These are phyloP conservation scores for Typhlichthys eigenmanni DNA, from an alignment of 2,797 vertebrate genomes.

Conservation along the genomic window DNA sequence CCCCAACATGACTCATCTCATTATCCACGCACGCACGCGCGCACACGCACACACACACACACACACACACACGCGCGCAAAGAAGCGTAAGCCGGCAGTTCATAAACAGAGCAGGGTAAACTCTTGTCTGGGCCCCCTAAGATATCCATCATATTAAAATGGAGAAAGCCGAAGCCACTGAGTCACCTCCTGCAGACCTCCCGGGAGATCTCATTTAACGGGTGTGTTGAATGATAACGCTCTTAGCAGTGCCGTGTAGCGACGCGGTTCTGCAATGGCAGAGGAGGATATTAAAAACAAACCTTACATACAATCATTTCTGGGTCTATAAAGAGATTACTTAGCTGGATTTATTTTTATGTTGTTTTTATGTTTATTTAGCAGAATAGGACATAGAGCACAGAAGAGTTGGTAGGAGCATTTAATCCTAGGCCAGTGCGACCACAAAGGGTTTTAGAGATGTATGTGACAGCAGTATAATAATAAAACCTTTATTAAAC, in stretches of 20 bases:
- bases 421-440: too few relatives aligned
- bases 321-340: too few relatives aligned
- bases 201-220: conserved; percentile 40
- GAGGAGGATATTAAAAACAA: neutral
- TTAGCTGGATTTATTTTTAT: too few relatives aligned
- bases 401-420: too few relatives aligned
- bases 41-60: neutral
- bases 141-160: conserved; percentile 55
- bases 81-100: conserved; percentile 7
- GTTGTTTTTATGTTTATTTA: too few relatives aligned
- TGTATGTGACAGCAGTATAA: too few relatives aligned
- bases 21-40: neutral
- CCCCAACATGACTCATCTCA: conserved; percentile 39
- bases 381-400: too few relatives aligned
- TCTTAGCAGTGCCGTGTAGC: conserved; percentile 1
- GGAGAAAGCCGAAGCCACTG: conserved; percentile 37
- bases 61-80: neutral
- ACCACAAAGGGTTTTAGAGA: too few relatives aligned
- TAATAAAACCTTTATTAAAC: too few relatives aligned
- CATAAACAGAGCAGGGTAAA: conserved; percentile 32
- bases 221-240: conserved; percentile 20
- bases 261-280: neutral
- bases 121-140: conserved; percentile 29
- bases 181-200: conserved; percentile 45
- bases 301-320: neutral